Conservation (phyloP, 2,113 vertebrate species). For the Cygnus buccinator region DNA sequence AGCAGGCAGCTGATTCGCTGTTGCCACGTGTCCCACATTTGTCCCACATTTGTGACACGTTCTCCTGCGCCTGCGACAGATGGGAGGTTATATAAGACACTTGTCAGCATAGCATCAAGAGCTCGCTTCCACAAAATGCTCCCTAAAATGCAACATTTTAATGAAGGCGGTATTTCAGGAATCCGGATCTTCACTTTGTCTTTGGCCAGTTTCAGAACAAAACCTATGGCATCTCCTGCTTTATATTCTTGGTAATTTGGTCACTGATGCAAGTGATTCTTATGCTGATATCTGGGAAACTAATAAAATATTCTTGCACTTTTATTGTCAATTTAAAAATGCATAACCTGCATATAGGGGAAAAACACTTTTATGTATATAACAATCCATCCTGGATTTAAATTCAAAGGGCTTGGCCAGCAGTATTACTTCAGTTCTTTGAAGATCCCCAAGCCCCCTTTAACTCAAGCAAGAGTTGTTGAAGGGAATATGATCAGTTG, state of each 20-base stretch:
- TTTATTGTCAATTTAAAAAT: background rate
- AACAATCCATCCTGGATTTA: background rate
- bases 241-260: background rate
- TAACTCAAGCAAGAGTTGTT: background rate
- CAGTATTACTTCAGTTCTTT: background rate
- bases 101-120: slow-evolving; percentile 14
- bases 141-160: background rate
- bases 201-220: background rate
- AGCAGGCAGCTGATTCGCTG: slow-evolving; percentile 6
- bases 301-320: background rate
- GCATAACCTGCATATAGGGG: background rate
- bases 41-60: slow-evolving; percentile 8
- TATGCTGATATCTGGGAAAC: background rate
- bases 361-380: background rate
- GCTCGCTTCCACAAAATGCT: background rate
- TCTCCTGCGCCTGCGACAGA: slow-evolving; percentile 33
- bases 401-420: background rate
- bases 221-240: background rate
- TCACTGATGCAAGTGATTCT: background rate
- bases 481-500: background rate
- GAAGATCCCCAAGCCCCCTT: background rate
- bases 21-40: background rate
- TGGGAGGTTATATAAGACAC: slow-evolving; percentile 59
- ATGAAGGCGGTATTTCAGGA: background rate
- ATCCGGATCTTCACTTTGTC: background rate